Conservation (phyloP, 92 coral and sea anemone species). For the Palythoa caribaeorum region DNA sequence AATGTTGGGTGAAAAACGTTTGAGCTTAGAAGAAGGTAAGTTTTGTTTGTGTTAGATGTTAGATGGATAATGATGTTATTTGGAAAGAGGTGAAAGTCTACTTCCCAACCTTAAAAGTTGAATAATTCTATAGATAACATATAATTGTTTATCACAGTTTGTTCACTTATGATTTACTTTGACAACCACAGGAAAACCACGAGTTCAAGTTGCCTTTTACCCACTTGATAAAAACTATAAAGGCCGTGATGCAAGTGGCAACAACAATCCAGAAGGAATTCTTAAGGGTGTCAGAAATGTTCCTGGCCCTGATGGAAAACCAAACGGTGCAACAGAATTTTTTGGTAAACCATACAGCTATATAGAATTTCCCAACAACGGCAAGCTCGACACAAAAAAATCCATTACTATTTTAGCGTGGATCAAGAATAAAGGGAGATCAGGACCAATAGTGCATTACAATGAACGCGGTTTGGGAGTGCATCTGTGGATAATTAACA, state of each 20-base stretch:
- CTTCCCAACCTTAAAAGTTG: too few relatives aligned
- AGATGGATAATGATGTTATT: too few relatives aligned
- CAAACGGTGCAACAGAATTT: slow-evolving; percentile 28
- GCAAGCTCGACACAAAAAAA: slow-evolving; percentile 36
- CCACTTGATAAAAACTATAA: slow-evolving; percentile 33
- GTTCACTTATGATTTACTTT: background rate
- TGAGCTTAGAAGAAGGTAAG: too few relatives aligned
- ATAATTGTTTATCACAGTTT: too few relatives aligned
- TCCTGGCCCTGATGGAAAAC: slow-evolving; percentile 40
- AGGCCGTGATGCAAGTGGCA: slow-evolving; percentile 42
- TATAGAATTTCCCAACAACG: slow-evolving; percentile 36
- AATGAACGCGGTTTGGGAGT: slow-evolving; percentile 41
- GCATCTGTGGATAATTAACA: slow-evolving; percentile 7
- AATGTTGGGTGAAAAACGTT: too few relatives aligned
- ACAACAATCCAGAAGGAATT: slow-evolving; percentile 29
- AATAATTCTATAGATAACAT: too few relatives aligned
- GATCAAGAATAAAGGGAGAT: slow-evolving; percentile 30
- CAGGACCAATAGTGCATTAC: slow-evolving; percentile 42
- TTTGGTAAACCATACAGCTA: slow-evolving; percentile 35
- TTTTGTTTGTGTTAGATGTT: too few relatives aligned
- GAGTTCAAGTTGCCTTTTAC: slow-evolving; percentile 29
- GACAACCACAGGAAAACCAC: slow-evolving; percentile 27
- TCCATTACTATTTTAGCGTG: slow-evolving; percentile 44
- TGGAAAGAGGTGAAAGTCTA: too few relatives aligned
- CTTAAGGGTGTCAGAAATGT: slow-evolving; percentile 6